Evolutionary conservation across 2,113 vertebrate genomes (phyloP).

Genomic region (Psammodynastes pulverulentus): DNA sequence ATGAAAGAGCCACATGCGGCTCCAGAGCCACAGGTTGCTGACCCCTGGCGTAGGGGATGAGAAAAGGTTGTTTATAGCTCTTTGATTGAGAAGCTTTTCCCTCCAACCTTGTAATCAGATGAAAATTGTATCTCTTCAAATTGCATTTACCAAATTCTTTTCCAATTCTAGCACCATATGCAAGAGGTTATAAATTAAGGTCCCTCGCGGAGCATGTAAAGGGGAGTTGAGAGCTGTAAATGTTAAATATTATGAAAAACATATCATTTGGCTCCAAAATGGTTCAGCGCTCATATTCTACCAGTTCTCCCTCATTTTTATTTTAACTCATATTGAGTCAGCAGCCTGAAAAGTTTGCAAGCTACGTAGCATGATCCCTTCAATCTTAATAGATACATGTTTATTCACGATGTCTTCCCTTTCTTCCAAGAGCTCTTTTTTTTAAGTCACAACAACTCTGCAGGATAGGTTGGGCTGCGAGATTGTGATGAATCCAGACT

Average conservation of each 20-base stretch:
- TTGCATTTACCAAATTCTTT: neutral
- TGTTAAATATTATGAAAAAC: neutral
- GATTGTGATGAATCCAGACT: neutral
- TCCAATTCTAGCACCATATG: neutral
- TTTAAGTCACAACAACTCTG: neutral
- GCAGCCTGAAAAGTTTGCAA: neutral
- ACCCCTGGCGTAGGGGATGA: too few species aligned
- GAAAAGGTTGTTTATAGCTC: neutral
- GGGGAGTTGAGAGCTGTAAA: neutral
- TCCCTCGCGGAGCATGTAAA: neutral
- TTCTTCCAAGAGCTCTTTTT: neutral
- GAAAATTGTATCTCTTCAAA: neutral
- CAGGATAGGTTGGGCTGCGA: neutral
- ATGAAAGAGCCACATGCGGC: too few species aligned
- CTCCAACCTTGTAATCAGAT: neutral
- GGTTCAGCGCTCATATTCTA: neutral
- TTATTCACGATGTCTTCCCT: neutral
- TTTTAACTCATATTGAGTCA: neutral
- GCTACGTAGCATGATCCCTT: neutral
- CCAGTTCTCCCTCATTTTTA: neutral
- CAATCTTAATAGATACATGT: neutral
- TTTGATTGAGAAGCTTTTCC: slow-evolving; percentile 9
- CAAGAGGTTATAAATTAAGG: neutral
- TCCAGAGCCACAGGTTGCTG: too few species aligned
- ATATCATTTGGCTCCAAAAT: neutral